phyloP scores from a whole-genome alignment of 2,113 vertebrate genomes.

The Andinoacara biseriatus region DNA sequence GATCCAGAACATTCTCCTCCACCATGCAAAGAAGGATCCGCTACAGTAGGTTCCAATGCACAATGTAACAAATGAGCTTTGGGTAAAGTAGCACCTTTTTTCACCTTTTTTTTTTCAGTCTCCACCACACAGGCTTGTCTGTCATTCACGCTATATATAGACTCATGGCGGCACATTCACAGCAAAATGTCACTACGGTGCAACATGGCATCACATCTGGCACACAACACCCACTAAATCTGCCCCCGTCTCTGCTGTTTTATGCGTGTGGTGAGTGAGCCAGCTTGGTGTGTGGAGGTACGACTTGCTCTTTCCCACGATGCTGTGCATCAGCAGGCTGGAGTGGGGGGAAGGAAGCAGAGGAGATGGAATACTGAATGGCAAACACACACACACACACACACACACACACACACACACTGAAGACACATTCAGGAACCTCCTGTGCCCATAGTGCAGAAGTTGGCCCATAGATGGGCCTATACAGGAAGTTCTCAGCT shows the following conservation, averaged over 20 bases:
- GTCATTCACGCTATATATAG: constrained; percentile 51
- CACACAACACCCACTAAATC: constrained; percentile 55
- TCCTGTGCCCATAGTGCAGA: constrained; percentile 49
- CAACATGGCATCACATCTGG: constrained; percentile 51
- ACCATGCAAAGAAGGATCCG: neutral
- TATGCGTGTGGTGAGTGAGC: constrained; percentile 60
- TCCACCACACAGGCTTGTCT: constrained; percentile 1
- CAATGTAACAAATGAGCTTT: neutral
- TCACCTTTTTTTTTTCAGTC: neutral
- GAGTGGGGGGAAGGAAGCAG: constrained; percentile 74
- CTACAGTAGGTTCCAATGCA: neutral
- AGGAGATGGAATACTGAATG: constrained; percentile 59
- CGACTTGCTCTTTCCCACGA: constrained; percentile 80
- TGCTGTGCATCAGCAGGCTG: constrained; percentile 60
- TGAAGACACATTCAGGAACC: constrained; percentile 31
- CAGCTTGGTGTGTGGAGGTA: constrained; percentile 61
- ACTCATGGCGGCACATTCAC: constrained; percentile 37
- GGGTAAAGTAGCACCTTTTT: neutral
- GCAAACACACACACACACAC: constrained; percentile 9
- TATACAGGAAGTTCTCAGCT: constrained; percentile 81
- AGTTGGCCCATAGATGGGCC: constrained; percentile 63
- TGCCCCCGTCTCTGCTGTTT: constrained; percentile 39
- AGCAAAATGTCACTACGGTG: constrained; percentile 11
- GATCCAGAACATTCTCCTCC: constrained; percentile 5
- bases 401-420: constrained; percentile 24